Conservation (phyloP, 1,140 invertebrate genomes). For the Brachionus paranguensis region DNA sequence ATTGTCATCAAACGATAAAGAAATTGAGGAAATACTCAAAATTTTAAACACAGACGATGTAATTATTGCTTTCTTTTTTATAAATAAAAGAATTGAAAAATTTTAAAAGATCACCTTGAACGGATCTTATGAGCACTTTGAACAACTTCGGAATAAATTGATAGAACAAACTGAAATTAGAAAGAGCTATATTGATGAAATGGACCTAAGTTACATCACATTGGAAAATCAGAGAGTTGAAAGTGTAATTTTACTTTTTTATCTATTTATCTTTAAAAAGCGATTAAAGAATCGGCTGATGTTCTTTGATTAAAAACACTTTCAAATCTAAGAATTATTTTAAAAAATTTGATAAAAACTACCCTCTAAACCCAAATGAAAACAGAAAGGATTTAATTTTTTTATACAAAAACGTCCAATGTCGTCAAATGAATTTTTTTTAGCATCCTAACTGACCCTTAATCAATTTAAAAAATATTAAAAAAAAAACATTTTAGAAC, state of each 20-base stretch:
- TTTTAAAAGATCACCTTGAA: conserved; percentile 1
- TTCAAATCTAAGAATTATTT: too few species aligned
- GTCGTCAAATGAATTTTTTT: too few species aligned
- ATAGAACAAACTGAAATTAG: conserved; percentile 45
- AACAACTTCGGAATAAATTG: conserved; percentile 47
- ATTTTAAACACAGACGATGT: background rate
- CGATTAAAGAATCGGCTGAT: too few species aligned
- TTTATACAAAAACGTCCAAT: too few species aligned
- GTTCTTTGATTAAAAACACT: too few species aligned
- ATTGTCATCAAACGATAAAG: background rate
- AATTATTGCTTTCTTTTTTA: background rate
- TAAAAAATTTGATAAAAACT: too few species aligned
- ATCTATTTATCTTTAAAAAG: background rate
- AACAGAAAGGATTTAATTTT: too few species aligned
- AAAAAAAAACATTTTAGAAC: too few species aligned
- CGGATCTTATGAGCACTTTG: background rate
- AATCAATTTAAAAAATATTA: too few species aligned
- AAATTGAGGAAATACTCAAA: background rate
- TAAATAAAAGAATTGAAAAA: background rate
- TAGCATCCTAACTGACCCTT: too few species aligned
- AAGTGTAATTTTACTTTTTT: conserved; percentile 43
- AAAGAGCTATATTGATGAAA: conserved; percentile 46
- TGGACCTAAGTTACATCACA: conserved; percentile 45
- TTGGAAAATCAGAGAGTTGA: conserved; percentile 48
- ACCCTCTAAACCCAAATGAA: too few species aligned